These are phyloP conservation scores for Actinia tenebrosa DNA, from an alignment of 64 coral and sea anemone species.

Conservation along the genomic window DNA sequence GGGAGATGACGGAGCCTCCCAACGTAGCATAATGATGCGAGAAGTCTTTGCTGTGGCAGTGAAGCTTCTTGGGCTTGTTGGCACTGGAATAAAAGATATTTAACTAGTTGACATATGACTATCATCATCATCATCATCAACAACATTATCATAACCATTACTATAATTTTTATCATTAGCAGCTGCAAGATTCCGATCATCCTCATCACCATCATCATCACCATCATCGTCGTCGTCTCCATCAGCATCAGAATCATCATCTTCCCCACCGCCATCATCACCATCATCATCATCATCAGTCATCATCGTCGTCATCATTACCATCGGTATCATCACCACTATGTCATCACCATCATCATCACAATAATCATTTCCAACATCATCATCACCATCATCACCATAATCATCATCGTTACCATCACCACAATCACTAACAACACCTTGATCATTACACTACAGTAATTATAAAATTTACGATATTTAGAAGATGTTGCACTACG, in stretches of 20 bases:
- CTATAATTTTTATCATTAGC: too few species aligned
- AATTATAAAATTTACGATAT: too few species aligned
- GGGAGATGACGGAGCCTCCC: background rate
- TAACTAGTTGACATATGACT: background rate
- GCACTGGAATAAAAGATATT: background rate
- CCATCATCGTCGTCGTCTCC: background rate
- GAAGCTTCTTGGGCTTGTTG: constrained; percentile 8
- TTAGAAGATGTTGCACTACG: too few species aligned
- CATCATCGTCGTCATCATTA: background rate
- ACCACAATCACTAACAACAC: too few species aligned
- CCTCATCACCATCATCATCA: background rate
- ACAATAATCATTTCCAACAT: too few species aligned
- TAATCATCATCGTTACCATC: too few species aligned
- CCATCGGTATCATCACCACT: background rate
- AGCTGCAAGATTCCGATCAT: background rate
- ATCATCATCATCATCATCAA: background rate
- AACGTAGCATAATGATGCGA: background rate
- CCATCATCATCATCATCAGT: background rate
- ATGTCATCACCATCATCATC: background rate
- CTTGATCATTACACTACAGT: too few species aligned
- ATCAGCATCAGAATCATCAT: background rate
- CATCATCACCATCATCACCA: too few species aligned
- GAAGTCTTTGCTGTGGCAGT: background rate
- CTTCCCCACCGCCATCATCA: background rate
- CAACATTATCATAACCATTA: background rate